A percentile compares a stretch with the other conserved stretches of the same genome.
Evolutionary conservation across 2,797 vertebrate species (phyloP).

Genomic region (Coccyzus lansbergi): DNA sequence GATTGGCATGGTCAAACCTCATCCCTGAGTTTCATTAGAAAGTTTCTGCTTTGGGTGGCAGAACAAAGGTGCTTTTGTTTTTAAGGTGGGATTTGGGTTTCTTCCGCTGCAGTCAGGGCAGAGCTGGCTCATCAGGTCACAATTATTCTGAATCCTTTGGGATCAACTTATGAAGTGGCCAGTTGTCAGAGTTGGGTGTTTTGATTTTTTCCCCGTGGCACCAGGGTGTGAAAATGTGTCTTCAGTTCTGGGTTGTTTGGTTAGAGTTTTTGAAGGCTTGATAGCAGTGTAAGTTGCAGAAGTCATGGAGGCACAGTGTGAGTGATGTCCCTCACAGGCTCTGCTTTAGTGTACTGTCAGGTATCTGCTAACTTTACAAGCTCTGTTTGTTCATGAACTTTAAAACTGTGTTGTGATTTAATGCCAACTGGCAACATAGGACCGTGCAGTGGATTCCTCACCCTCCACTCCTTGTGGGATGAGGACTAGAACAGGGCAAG

Average conservation of each 20-base stretch:
- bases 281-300: background rate
- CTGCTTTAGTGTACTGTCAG: background rate
- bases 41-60: background rate
- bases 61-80: background rate
- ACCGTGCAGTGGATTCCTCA: too few species aligned
- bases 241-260: background rate
- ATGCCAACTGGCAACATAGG: too few species aligned
- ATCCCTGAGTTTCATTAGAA: background rate
- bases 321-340: background rate
- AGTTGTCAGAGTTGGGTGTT: background rate
- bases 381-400: background rate
- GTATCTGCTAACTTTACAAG: background rate
- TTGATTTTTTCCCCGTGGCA: background rate
- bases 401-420: background rate
- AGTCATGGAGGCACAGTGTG: background rate
- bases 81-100: background rate
- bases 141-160: background rate
- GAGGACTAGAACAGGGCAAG: too few species aligned
- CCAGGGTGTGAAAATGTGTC: background rate
- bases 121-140: background rate
- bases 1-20: background rate
- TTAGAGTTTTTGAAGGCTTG: background rate
- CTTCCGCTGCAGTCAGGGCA: background rate
- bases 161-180: background rate
- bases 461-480: too few species aligned